phyloP scores from a whole-genome alignment of 2,797 vertebrate species.

The Pangasius larnaudii region DNA sequence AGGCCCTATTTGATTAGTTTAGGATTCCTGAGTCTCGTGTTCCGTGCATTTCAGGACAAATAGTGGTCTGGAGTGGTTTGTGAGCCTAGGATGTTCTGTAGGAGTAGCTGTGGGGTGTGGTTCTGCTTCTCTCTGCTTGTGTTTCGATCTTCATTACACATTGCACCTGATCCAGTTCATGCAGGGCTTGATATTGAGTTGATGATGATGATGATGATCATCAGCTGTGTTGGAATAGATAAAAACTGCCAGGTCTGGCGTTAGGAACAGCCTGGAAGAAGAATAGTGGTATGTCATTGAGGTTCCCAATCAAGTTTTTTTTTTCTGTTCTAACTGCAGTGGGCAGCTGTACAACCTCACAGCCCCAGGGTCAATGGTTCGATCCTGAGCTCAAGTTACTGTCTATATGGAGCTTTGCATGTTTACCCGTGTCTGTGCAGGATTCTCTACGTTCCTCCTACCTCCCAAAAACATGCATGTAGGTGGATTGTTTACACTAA shows the following conservation, averaged over 20 bases:
- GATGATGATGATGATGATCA: neutral
- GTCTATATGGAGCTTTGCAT: neutral
- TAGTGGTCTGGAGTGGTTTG: neutral
- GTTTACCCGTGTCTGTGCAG: neutral
- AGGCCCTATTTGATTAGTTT: neutral
- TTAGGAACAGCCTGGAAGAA: neutral
- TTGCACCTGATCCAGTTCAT: neutral
- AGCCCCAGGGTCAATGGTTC: neutral
- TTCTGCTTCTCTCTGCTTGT: conserved; percentile 10
- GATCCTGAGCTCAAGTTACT: neutral
- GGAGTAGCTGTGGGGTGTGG: conserved; percentile 28
- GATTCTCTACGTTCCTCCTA: neutral
- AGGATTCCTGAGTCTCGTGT: neutral
- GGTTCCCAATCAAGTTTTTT: neutral
- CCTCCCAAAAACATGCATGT: neutral
- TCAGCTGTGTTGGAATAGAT: neutral
- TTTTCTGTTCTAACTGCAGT: neutral
- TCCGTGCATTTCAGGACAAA: neutral
- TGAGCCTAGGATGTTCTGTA: neutral
- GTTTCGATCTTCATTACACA: neutral
- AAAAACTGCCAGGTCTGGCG: neutral
- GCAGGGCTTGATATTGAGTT: neutral
- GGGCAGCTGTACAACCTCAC: neutral
- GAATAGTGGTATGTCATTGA: neutral
- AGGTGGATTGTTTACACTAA: neutral